phyloP scores from a whole-genome alignment of 2,888 invertebrate genomes.

The Ochropacha duplaris region DNA sequence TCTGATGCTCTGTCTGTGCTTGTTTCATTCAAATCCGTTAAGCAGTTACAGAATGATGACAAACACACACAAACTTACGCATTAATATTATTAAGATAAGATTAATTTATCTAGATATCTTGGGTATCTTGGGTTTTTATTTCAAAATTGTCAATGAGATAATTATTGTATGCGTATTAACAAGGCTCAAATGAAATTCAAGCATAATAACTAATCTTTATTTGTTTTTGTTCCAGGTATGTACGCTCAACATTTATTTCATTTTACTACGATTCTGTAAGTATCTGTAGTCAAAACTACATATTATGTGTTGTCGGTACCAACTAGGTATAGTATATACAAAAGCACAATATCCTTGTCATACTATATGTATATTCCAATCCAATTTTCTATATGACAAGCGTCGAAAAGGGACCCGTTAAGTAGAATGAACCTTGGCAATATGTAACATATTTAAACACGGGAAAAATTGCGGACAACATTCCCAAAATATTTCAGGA shows the following conservation, averaged over 20 bases:
- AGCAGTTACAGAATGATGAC: too few relatives aligned
- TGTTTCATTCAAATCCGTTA: too few relatives aligned
- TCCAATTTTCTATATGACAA: conserved; percentile 4
- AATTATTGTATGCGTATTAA: not conserved
- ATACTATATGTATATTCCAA: not conserved
- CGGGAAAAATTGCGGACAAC: conserved; percentile 4
- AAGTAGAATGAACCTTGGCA: conserved; percentile 5
- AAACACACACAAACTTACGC: too few relatives aligned
- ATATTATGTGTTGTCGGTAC: not conserved
- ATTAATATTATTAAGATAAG: too few relatives aligned
- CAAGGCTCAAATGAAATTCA: not conserved
- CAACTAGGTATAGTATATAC: not conserved
- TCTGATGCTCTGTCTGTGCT: too few relatives aligned
- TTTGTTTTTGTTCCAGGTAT: conserved; percentile 1
- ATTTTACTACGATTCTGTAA: not conserved
- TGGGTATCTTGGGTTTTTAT: not conserved
- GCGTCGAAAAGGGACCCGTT: conserved; percentile 8
- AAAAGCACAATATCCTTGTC: not conserved
- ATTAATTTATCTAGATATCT: not conserved
- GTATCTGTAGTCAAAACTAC: not conserved
- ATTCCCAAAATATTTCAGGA: conserved; percentile 12
- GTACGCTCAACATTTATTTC: not conserved
- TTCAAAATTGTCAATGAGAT: not conserved
- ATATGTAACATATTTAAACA: conserved; percentile 6
- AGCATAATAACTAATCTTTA: not conserved